Conservation (phyloP, 2,888 invertebrate genomes). For the Acrobasis consociella region DNA sequence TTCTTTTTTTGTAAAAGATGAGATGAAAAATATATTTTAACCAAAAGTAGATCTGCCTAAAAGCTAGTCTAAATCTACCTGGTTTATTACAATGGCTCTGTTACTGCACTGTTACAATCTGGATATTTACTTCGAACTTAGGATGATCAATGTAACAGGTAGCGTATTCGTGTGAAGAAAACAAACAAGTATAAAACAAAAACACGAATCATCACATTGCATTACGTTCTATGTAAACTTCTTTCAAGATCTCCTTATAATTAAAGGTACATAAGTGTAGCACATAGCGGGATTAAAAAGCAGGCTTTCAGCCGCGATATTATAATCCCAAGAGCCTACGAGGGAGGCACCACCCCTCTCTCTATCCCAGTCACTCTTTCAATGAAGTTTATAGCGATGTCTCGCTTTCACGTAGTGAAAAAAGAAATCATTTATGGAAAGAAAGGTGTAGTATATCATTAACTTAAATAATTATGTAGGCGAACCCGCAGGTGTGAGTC, state of each 20-base stretch:
- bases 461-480: constrained; percentile 78
- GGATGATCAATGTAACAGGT: no score
- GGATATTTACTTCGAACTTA: no score
- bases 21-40: no score
- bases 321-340: constrained; percentile 49
- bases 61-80: no score
- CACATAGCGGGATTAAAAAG: constrained; percentile 71
- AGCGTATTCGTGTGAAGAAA: neutral
- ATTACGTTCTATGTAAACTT: constrained; percentile 8
- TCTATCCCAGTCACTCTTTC: constrained; percentile 38
- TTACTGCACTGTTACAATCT: no score
- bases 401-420: constrained; percentile 48
- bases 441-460: constrained; percentile 78
- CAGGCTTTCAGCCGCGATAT: constrained; percentile 57
- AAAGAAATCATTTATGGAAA: constrained; percentile 71
- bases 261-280: constrained; percentile 34
- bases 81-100: no score
- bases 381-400: constrained; percentile 26
- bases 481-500: constrained; percentile 46
- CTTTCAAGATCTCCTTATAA: constrained; percentile 6
- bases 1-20: no score
- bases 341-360: constrained; percentile 56
- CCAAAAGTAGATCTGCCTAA: no score
- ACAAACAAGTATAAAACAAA: constrained; percentile 6
- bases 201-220: neutral